Conservation (phyloP, 2,113 vertebrate genomes). For the Myxocyprinus asiaticus region DNA sequence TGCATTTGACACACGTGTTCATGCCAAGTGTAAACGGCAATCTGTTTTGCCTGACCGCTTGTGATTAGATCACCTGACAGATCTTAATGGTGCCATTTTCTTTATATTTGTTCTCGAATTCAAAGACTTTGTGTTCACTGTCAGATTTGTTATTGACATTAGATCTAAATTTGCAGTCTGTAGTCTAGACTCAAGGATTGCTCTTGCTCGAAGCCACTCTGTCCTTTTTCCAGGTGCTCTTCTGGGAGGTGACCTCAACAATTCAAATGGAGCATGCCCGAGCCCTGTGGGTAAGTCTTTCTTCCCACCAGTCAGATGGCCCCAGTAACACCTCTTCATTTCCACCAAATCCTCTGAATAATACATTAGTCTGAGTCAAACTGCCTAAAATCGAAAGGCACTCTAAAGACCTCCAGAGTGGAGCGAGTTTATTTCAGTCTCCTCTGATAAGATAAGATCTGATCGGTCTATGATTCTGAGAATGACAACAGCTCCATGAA, state of each 20-base stretch:
- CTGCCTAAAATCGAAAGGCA: conserved; percentile 33
- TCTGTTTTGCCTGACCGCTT: neutral
- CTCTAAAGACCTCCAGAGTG: conserved; percentile 15
- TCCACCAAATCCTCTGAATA: conserved; percentile 26
- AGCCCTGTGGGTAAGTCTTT: conserved; percentile 93
- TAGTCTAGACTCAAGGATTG: neutral
- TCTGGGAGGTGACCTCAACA: conserved; percentile 90
- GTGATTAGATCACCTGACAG: neutral
- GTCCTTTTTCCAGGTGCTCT: conserved; percentile 81
- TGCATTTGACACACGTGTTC: neutral
- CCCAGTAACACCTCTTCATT: conserved; percentile 14
- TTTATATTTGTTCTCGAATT: neutral
- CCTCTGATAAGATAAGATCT: conserved; percentile 2
- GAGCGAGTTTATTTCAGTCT: conserved; percentile 7
- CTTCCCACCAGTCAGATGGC: neutral
- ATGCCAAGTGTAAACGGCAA: neutral
- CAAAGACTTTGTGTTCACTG: neutral
- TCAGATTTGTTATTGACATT: neutral
- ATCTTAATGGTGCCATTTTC: neutral
- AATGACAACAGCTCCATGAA: conserved; percentile 18
- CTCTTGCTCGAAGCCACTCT: conserved; percentile 5
- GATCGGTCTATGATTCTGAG: conserved; percentile 25
- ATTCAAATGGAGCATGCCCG: conserved; percentile 89
- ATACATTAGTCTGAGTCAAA: conserved; percentile 35
- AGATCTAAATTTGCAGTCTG: neutral